Evolutionary conservation across 2,797 vertebrate genomes (phyloP), one percentile per base, ranked within the genome.

Genomic region (Schizothorax lantsangensis): DNA sequence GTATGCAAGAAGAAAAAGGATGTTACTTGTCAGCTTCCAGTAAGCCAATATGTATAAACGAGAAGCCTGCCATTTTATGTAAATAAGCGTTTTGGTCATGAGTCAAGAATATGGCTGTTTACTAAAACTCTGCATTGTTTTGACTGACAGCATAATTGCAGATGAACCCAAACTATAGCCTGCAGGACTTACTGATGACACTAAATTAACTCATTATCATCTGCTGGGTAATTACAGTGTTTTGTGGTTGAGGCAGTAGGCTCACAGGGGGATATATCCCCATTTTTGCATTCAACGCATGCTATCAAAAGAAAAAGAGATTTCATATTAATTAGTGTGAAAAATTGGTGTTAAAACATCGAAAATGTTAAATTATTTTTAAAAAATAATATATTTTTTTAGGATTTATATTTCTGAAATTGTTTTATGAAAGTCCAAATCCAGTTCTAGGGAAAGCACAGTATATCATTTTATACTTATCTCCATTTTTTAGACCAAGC

Each of bases 171-270:
- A 81, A 81, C 69, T 86, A 75, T 81, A 52, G 57, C 15, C 69
- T 52, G 57, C 69, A 64, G 57, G 72, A 77, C 79, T 82, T 43
- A 30, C 14, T 59, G 73, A 78, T 49, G 83, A 54, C 59, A 43
- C 47, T 62, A 45, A 47, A 88, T 88, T 74, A 81, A 77, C 78
- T 81, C 77, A 66, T 84, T 84, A 85, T 85, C 64, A 82, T 81
- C 86, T 79, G 59, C 79, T 45, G 52, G 45, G 57, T 79, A 85
- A 87, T 87, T 71, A 79, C 26, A 43, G 47, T 26, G 54, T 66
- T 81, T 73, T 64, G 47, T 80, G 72, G 2, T 72, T 57, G 15
- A 30, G 38, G 21, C 64, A 54, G 11, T 5, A 59, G 54, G n/a
- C 36, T 78, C 11, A 7, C 45, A 40, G 43, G 33, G 30, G 33